Conservation (phyloP, 2,797 vertebrate species). For the Acanthornis magna region DNA sequence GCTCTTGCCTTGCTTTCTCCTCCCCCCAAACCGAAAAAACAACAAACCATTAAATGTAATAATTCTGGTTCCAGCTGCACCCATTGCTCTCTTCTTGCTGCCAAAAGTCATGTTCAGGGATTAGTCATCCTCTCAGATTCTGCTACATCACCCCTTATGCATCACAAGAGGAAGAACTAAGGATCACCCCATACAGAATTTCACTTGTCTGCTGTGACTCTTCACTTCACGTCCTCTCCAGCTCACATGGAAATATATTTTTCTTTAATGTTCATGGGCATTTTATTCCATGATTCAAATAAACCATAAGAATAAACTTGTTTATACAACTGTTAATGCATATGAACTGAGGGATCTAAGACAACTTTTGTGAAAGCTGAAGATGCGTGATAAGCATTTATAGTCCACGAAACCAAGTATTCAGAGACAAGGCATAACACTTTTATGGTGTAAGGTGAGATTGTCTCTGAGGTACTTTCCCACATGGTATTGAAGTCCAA, state of each 20-base stretch:
- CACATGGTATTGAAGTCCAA: not conserved
- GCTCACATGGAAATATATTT: not conserved
- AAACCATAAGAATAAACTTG: not conserved
- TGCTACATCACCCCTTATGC: not conserved
- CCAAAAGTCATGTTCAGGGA: not conserved
- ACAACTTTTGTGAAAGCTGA: not conserved
- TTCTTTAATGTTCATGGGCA: not conserved
- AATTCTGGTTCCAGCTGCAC: not conserved
- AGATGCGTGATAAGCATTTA: not conserved
- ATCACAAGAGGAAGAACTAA: not conserved
- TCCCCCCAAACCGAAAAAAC: not conserved
- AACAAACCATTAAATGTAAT: not conserved
- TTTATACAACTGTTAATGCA: not conserved
- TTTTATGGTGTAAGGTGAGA: not conserved
- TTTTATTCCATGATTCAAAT: not conserved
- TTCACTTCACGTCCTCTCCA: not conserved
- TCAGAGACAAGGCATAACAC: not conserved
- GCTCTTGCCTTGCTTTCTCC: not conserved
- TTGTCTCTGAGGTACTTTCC: not conserved
- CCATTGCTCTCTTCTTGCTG: not conserved
- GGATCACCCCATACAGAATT: not conserved
- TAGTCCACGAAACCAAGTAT: not conserved
- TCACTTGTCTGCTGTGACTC: not conserved
- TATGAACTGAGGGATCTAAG: not conserved
- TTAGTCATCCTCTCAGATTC: not conserved